A percentile compares a stretch with the other conserved stretches of the same genome.
These are phyloP conservation scores for Halcyon senegalensis DNA, from an alignment of 2,113 vertebrate species.

Conservation along the genomic window DNA sequence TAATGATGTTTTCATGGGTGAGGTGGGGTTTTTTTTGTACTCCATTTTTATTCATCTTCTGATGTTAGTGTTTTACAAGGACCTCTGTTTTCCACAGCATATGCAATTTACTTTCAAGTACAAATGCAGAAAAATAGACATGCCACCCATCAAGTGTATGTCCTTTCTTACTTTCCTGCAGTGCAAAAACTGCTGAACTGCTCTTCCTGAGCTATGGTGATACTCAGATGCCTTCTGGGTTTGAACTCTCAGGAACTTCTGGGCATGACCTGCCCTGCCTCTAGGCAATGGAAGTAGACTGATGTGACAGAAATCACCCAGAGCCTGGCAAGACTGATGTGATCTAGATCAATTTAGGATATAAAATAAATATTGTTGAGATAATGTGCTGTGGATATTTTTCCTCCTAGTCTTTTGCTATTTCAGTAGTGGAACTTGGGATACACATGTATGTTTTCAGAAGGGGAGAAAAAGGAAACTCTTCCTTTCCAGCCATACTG, in stretches of 20 bases:
- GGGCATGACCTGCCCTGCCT: background rate
- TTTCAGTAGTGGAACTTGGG: background rate
- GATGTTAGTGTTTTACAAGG: background rate
- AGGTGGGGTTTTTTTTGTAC: background rate
- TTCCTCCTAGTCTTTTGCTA: background rate
- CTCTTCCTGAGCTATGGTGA: background rate
- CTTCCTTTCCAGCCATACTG: background rate
- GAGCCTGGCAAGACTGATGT: background rate
- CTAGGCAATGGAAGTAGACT: background rate
- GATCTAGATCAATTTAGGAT: background rate
- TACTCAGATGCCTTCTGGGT: background rate
- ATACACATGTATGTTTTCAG: background rate
- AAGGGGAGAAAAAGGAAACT: background rate
- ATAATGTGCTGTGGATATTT: background rate
- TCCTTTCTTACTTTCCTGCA: background rate
- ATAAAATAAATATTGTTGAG: background rate
- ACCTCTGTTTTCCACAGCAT: background rate
- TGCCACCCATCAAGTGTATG: background rate
- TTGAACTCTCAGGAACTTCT: background rate
- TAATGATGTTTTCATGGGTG: background rate
- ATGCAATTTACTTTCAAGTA: background rate
- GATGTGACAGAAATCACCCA: background rate
- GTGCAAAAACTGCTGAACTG: background rate
- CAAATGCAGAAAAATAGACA: background rate
- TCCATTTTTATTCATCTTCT: background rate